Evolutionary conservation across 2,113 vertebrate species (phyloP).

Genomic region (Callipepla squamata): DNA sequence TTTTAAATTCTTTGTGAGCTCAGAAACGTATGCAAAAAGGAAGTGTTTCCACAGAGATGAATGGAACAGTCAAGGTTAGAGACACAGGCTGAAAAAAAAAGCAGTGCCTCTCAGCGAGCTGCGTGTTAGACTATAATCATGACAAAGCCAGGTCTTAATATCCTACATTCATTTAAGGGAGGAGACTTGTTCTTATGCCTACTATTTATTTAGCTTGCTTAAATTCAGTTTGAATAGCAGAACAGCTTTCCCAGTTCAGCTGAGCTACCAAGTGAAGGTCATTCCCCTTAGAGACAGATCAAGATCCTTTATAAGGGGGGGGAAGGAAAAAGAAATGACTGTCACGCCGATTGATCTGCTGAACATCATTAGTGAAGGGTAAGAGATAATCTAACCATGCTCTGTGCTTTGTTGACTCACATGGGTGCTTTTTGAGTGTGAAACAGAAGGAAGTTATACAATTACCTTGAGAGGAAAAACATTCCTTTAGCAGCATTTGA

Average conservation of each 20-base stretch:
- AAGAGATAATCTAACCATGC: slow-evolving; percentile 7
- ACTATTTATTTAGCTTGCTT: slow-evolving; percentile 39
- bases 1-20: slow-evolving; percentile 54
- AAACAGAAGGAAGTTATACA: slow-evolving; percentile 38
- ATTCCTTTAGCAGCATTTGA: not conserved
- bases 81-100: not conserved
- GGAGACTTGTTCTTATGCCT: slow-evolving; percentile 37
- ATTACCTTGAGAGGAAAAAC: not conserved
- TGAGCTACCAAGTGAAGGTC: slow-evolving; percentile 47
- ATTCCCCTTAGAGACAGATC: slow-evolving; percentile 41
- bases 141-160: slow-evolving; percentile 43
- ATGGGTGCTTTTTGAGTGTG: not conserved
- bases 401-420: not conserved
- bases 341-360: slow-evolving; percentile 21
- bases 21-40: slow-evolving; percentile 30
- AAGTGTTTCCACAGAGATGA: slow-evolving; percentile 51
- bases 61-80: slow-evolving; percentile 40
- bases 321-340: not conserved
- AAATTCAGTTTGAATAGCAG: slow-evolving; percentile 60
- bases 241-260: slow-evolving; percentile 41
- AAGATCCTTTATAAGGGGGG: not conserved
- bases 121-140: slow-evolving; percentile 32
- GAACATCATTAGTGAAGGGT: not conserved
- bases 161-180: slow-evolving; percentile 38
- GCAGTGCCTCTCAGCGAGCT: not conserved